Conservation (phyloP, 2,113 vertebrate genomes). For the Passer domesticus region DNA sequence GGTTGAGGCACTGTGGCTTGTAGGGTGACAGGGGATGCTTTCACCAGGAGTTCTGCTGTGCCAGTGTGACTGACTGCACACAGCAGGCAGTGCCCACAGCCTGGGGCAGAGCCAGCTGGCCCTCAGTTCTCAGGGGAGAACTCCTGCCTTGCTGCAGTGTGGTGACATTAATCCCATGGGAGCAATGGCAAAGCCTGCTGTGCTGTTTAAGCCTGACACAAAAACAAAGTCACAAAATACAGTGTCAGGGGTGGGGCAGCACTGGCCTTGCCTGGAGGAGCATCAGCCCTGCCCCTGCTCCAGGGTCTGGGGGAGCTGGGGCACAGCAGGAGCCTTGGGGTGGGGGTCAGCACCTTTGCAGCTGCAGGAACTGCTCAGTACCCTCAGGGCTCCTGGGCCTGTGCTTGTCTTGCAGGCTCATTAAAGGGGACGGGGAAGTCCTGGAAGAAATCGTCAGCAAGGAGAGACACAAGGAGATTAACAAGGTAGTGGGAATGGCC, state of each 20-base stretch:
- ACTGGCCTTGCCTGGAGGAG: neutral
- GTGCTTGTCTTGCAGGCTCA: constrained; percentile 78
- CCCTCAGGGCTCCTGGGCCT: rapidly evolving
- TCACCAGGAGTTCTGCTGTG: neutral
- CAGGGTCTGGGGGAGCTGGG: neutral
- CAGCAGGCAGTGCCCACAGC: neutral
- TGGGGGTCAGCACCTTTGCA: neutral
- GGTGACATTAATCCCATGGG: neutral
- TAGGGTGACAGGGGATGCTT: neutral
- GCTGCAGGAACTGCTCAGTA: neutral
- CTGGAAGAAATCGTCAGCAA: constrained; percentile 94
- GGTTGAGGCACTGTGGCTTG: neutral
- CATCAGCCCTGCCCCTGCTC: neutral
- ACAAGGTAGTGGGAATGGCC: constrained; percentile 81
- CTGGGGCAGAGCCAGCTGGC: neutral
- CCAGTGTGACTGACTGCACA: neutral
- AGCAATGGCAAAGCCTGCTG: neutral
- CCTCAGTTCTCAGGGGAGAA: neutral
- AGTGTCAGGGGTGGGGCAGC: neutral
- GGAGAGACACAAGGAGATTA: constrained; percentile 92
- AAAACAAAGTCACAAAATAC: neutral
- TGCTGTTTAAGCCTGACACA: neutral
- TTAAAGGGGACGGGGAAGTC: constrained; percentile 94
- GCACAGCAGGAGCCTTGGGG: neutral
- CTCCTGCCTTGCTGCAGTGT: neutral